phyloP scores from a whole-genome alignment of 2,888 invertebrate genomes.

The Maniola hyperantus region DNA sequence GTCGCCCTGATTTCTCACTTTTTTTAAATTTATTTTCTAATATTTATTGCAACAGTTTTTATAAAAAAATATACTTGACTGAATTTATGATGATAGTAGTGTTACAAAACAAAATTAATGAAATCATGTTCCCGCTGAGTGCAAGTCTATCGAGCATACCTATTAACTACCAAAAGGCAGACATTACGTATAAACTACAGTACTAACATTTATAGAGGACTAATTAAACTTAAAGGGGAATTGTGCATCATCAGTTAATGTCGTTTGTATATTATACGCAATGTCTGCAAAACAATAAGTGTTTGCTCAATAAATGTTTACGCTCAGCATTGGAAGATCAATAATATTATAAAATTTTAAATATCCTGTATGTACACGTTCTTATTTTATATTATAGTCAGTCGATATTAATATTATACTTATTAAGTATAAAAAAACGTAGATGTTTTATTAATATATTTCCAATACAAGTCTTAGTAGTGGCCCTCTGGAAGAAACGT shows the following conservation, averaged over 20 bases:
- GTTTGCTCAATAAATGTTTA: neutral
- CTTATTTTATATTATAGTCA: neutral
- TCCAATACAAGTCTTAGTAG: slow-evolving; percentile 25
- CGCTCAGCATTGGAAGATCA: neutral
- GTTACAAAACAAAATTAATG: neutral
- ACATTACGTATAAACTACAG: neutral
- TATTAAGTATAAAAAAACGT: slow-evolving; percentile 11
- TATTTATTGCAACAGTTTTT: neutral
- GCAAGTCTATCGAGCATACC: slow-evolving; percentile 6
- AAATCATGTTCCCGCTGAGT: neutral
- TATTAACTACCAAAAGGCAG: neutral
- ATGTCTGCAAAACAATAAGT: neutral
- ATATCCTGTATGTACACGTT: slow-evolving; percentile 8
- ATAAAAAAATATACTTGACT: neutral
- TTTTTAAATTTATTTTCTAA: slow-evolving; percentile 16
- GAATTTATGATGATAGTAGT: neutral
- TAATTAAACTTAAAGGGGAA: neutral
- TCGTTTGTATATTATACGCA: neutral
- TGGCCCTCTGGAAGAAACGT: slow-evolving; percentile 61
- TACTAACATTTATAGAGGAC: neutral
- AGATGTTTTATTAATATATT: neutral
- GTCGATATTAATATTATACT: neutral
- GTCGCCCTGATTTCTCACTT: slow-evolving; percentile 67
- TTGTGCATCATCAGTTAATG: too few species aligned
- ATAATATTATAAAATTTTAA: slow-evolving; percentile 3